A percentile compares a stretch with the other conserved stretches of the same genome.
Evolutionary conservation across 2,113 vertebrate genomes (phyloP).

Genomic region (Paralichthys olivaceus): DNA sequence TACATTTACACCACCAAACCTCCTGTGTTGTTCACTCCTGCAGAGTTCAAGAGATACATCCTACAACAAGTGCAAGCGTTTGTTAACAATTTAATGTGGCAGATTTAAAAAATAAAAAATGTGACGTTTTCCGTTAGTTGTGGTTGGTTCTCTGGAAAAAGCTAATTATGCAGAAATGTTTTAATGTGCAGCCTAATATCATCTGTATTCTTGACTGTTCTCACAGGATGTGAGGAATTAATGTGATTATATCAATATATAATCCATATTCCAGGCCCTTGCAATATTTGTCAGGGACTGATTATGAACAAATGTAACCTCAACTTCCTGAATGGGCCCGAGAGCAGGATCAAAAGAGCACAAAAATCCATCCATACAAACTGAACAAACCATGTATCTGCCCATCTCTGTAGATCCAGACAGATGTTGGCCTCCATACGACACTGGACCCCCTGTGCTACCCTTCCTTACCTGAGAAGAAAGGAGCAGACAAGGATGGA

Average conservation of each 20-base stretch:
- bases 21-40: not conserved
- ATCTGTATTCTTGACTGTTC: not conserved
- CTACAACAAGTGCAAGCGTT: not conserved
- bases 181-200: not conserved
- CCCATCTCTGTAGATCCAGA: slow-evolving; percentile 89
- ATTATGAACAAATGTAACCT: not conserved
- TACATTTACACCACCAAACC: not conserved
- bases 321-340: not conserved
- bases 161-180: not conserved
- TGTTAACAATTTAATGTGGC: not conserved
- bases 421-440: slow-evolving; percentile 89
- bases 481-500: slow-evolving; percentile 30
- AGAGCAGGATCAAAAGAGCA: not conserved
- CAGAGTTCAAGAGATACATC: not conserved
- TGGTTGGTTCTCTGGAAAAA: not conserved
- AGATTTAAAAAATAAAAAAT: too few relatives aligned
- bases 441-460: slow-evolving; percentile 84
- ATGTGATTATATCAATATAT: not conserved
- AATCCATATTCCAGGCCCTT: not conserved
- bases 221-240: too few relatives aligned
- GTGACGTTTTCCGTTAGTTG: too few relatives aligned
- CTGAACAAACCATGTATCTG: slow-evolving; percentile 85
- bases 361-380: not conserved
- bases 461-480: slow-evolving; percentile 90
- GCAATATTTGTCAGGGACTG: not conserved